These are phyloP conservation scores for Chlorodrepanis virens DNA, from an alignment of 2,113 vertebrate genomes.

Conservation along the genomic window DNA sequence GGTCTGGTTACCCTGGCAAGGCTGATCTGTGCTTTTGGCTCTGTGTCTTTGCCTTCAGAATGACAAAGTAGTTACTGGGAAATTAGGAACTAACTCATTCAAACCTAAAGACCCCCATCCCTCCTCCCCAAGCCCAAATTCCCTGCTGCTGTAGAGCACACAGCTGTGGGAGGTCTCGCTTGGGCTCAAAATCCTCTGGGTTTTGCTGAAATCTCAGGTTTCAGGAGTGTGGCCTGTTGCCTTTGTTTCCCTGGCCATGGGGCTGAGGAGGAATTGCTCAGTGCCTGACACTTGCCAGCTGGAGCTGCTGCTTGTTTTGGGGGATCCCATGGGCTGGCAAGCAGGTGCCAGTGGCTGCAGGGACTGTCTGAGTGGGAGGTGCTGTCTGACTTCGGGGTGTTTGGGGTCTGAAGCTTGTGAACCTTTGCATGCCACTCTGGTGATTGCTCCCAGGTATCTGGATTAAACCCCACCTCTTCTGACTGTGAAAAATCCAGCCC, in stretches of 20 bases:
- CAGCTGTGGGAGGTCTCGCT: background rate
- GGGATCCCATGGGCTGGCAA: background rate
- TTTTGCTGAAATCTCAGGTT: slow-evolving; percentile 13
- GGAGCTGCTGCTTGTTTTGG: background rate
- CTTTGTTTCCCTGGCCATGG: background rate
- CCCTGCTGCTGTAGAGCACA: background rate
- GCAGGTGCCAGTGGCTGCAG: background rate
- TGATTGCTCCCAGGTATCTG: background rate
- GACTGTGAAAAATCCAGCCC: background rate
- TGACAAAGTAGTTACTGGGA: background rate
- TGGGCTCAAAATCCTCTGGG: background rate
- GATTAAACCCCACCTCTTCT: background rate
- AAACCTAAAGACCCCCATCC: background rate
- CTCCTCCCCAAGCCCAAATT: background rate
- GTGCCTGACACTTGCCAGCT: background rate
- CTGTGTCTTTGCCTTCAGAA: background rate
- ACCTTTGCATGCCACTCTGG: too few relatives aligned
- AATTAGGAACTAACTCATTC: background rate
- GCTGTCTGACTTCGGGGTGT: background rate
- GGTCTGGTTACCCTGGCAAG: background rate
- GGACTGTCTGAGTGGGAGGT: rapidly evolving
- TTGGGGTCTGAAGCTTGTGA: background rate
- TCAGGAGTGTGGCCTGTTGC: background rate
- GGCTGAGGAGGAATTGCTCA: background rate
- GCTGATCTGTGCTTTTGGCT: background rate